Conservation (phyloP, 2,797 vertebrate genomes). For the Anisognathus igniventris region DNA sequence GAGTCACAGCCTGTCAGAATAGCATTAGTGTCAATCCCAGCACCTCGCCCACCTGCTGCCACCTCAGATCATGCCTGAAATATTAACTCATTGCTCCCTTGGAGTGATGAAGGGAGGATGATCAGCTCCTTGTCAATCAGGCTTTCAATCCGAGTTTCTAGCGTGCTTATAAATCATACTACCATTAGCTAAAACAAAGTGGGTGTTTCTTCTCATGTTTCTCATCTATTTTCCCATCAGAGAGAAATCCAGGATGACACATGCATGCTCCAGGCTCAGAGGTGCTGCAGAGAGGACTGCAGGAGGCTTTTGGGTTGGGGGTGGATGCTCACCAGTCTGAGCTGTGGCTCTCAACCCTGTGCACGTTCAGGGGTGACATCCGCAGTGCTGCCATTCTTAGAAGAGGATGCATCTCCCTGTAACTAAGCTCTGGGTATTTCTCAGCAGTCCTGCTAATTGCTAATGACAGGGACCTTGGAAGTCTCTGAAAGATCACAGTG, state of each 20-base stretch:
- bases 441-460: not conserved
- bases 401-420: not conserved
- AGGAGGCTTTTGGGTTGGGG: not conserved
- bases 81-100: slow-evolving; percentile 1
- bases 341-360: not conserved
- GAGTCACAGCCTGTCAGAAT: slow-evolving; percentile 33
- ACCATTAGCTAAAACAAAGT: slow-evolving; percentile 17
- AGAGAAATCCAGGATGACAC: not conserved
- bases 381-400: rapidly evolving
- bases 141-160: not conserved
- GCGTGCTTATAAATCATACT: not conserved
- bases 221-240: not conserved
- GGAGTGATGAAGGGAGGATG: not conserved
- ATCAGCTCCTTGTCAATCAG: slow-evolving; percentile 26
- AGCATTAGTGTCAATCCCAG: slow-evolving; percentile 12
- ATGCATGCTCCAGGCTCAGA: not conserved
- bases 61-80: not conserved
- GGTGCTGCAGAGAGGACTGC: not conserved
- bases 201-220: not conserved
- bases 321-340: not conserved
- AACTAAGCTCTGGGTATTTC: not conserved
- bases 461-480: not conserved
- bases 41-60: not conserved
- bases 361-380: not conserved
- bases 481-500: not conserved